Evolutionary conservation across 2,888 invertebrate genomes (phyloP), one percentile per base, ranked within the genome.

Genomic region (Morpho achilles): DNA sequence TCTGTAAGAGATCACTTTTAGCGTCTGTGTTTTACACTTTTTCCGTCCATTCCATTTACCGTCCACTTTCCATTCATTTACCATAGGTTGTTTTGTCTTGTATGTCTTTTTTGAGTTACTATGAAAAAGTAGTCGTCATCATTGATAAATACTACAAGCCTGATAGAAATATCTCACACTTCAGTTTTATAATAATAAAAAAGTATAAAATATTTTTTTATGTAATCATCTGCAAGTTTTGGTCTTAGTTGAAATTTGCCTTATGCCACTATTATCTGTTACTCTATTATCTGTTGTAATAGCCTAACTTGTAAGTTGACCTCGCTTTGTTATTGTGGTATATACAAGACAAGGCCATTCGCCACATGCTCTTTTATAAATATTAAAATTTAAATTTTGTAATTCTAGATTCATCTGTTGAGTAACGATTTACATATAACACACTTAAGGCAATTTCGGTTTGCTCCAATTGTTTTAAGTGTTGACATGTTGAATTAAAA

Each of bases 301-400:
- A 63, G 58, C 32, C 32, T 32, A 32, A 32, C 32, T 55, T 59
- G 60, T 64, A 56, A 61, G 49, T 50, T 56, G 80, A 70, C 83
- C 84, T 84, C 73, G 77, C 81, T 79, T 81, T 65, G 65, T 64
- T 70, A 80, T 80, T 79, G 80, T 80, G 75, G 77, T 75, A 79
- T 74, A 72, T 74, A 70, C 66, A 68, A 64, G 66, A 72, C 82
- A 82, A 83, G 83, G 83, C 76, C 79, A 69, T 64, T 64, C 59
- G 67, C 67, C 69, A 67, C 67, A 63, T 62, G 66, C 64, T 59
- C 58, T 57, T 64, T 47, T 59, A 69, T 68, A 71, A 65, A 63
- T 62, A 61, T 58, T 47, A 62, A 65, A 64, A 61, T 55, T 16
- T 43, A 51, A 4, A 64, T 64, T 56, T 55, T 52, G 42, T 56